Base-by-base conservation (phyloP, 2,888 invertebrate genomes). In the Agrochola macilenta region DNA sequence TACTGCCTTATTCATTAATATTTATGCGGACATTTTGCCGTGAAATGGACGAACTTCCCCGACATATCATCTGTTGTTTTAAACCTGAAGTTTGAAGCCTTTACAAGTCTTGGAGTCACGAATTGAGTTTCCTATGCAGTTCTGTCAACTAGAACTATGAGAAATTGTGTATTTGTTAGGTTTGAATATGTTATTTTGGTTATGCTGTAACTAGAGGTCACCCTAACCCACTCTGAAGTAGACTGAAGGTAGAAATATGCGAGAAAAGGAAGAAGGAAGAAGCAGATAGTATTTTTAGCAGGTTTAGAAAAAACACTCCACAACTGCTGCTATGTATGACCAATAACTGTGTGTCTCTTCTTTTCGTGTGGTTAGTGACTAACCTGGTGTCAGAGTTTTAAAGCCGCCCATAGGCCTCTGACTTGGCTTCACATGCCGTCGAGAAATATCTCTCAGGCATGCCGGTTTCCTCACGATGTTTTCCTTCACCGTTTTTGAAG, bases 21-120 rank as follows among this genome's bases (percentile, higher is more conserved):
- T 83, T 60, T 46, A 81, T 54, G 60, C 20, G 8, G 35, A 70
- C 39, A 68, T 70, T 74, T 76, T 74, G 70, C 64, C 9, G n/a
- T 70, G 49, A 74, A 84, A 79, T 65, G 72, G 65, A 60, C 49
- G 9, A 83, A 84, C 70, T 83, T 76, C 17, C n/a, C 30, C 60
- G 12, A 64, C 73, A 76, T 74, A 74, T 68, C 80, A 83, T 80
- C 46, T 46, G 46, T 46, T 46, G 46, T 46, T 46, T 46, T 12
- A 12, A 46, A 75, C 73, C 63, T 68, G 49, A 76, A 83, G 66
- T 80, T 74, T 73, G 35, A 70, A 63, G 75, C 58, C 39, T 75
- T 75, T 72, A 35, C 46, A 35, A 58, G 46, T 35, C 30, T 76
- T 20, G 52, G 69, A 81, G 73, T 63, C 73, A 52, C 60, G 60